These are phyloP conservation scores for Drosophila busckii DNA, from an alignment of 1,140 invertebrate species.

Conservation along the genomic window DNA sequence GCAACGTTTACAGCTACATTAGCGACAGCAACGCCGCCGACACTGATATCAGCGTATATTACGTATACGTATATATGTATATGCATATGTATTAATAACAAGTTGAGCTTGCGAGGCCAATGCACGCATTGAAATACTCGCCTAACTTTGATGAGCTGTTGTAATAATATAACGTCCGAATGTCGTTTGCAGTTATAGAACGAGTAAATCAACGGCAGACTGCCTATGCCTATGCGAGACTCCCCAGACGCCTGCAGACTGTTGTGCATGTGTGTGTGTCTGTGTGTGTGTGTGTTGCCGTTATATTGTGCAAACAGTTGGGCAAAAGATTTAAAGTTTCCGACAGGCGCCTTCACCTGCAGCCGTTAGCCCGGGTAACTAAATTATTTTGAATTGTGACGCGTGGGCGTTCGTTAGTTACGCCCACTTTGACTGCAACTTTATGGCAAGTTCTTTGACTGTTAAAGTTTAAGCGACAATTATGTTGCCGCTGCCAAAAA, in stretches of 20 bases:
- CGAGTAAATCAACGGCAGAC: slow-evolving; percentile 38
- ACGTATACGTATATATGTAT: not conserved
- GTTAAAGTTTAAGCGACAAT: slow-evolving; percentile 26
- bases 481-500: slow-evolving; percentile 10
- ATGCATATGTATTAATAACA: slow-evolving; percentile 1
- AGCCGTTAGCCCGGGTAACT: slow-evolving; percentile 61
- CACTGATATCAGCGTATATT: slow-evolving; percentile 25
- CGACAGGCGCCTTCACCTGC: slow-evolving; percentile 61
- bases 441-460: slow-evolving; percentile 44
- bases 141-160: slow-evolving; percentile 68
- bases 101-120: not conserved
- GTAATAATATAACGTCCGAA: slow-evolving; percentile 69
- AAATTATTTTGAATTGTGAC: slow-evolving; percentile 63
- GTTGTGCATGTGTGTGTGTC: slow-evolving; percentile 3
- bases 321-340: slow-evolving; percentile 69
- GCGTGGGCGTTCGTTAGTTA: not conserved
- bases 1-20: slow-evolving; percentile 71
- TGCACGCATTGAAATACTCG: slow-evolving; percentile 23
- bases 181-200: slow-evolving; percentile 61
- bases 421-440: too few relatives aligned
- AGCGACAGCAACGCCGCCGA: slow-evolving; percentile 42
- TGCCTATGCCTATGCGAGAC: not conserved
- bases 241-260: not conserved
- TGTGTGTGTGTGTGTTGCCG: slow-evolving; percentile 14
- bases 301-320: slow-evolving; percentile 69